phyloP scores from a whole-genome alignment of 2,888 invertebrate species.

The Invenusta paracnida region DNA sequence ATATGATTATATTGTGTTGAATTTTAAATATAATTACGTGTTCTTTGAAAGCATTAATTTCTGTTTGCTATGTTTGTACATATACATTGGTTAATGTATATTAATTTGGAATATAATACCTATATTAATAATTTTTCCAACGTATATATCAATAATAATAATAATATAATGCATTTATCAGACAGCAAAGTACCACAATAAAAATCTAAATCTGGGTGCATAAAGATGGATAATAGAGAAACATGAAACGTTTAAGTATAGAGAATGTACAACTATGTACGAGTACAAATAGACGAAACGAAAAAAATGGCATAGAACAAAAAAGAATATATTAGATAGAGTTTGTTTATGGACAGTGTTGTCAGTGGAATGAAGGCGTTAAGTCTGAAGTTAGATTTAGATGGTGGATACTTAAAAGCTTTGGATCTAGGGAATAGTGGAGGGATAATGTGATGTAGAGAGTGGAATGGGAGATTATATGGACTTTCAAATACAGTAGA shows the following conservation, averaged over 20 bases:
- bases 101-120: no score
- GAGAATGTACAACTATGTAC: not conserved
- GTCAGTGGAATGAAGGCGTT: not conserved
- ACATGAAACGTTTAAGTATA: not conserved
- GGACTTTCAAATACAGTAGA: not conserved
- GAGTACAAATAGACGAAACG: not conserved
- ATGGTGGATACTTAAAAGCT: not conserved
- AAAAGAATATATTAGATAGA: not conserved
- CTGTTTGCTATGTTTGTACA: no score
- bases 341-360: not conserved
- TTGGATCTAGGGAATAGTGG: not conserved
- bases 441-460: constrained; percentile 1
- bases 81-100: no score
- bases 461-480: constrained; percentile 3
- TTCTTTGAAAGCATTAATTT: no score
- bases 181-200: not conserved
- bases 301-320: not conserved
- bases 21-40: no score
- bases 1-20: no score
- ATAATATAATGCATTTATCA: not conserved
- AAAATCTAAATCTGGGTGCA: not conserved
- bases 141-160: not conserved
- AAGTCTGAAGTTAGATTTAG: not conserved
- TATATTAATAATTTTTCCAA: no score
- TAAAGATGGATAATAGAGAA: not conserved